These are phyloP conservation scores for western clawed frog (Xenopus tropicalis) DNA, from an alignment of 2,113 vertebrate genomes.

Conservation along the genomic window UCB_Xtro_10.0 CM004444.2:49407001-49407500, in stretches of 20 bases:
- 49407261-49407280: slow-evolving; percentile 2
- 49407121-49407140: slow-evolving; percentile 13
- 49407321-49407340: slow-evolving; percentile 20
- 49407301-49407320: slow-evolving; percentile 3
- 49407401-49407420: neutral
- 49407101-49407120: slow-evolving; percentile 19
- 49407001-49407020: slow-evolving; percentile 11
- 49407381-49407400: neutral
- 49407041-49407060: slow-evolving; percentile 26
- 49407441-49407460: too few relatives aligned
- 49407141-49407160: slow-evolving; percentile 20
- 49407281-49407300: neutral
- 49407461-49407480: too few relatives aligned
- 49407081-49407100: slow-evolving; percentile 6
- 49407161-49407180: slow-evolving; percentile 13
- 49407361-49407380: slow-evolving; percentile 24
- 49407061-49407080: neutral
- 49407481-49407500: too few relatives aligned
- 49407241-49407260: slow-evolving; percentile 7
- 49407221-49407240: slow-evolving; percentile 18
- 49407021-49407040: slow-evolving; percentile 9
- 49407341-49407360: neutral
- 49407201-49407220: slow-evolving; percentile 22
- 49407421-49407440: neutral
- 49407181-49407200: slow-evolving; percentile 3